Evolutionary conservation across 2,888 invertebrate genomes (phyloP), one percentile per base, ranked within the genome.

Genomic region (Aleiodes testaceus): DNA sequence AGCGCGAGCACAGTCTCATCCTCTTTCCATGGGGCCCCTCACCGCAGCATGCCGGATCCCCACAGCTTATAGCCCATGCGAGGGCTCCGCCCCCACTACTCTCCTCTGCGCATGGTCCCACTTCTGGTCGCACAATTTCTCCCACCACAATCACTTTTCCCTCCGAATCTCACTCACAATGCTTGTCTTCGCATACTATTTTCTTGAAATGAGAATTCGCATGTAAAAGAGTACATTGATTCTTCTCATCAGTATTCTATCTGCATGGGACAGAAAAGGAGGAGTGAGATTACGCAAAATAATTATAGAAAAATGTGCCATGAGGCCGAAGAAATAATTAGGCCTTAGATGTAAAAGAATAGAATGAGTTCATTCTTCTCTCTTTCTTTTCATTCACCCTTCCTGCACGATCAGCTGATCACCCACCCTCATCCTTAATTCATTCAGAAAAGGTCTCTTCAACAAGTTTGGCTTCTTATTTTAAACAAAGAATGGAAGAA

Each of bases 11-110:
- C 72, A 75, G 78, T 79, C 80, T 78, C 80, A 82, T 85, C 84
- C 82, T 85, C 83, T 80, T 82, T 81, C 84, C 82, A 85, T 84
- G 83, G 81, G 70, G 81, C 82, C 81, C 84, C 83, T 82, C 82
- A 59, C 59, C 59, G 59, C 59, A 59, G 36, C 53, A 11, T 36
- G 59, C 59, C 59, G 42, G 36, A 11, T 59, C 59, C 16, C 36
- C n/a, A 59, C 59, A 42, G 59, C 36, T 59, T 59, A 59, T 59
- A 59, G 42, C 59, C 36, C 59, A 59, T 59, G 59, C 59, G 59
- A 59, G 59, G 42, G 59, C 59, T n/a, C 59, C 59, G 59, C 59
- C 59, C 59, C 59, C 59, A 59, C 59, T 59, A 36, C 36, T 59
- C 85, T 84, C 84, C 81, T 79, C 79, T 81, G 78, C 77, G 80